Percentiles rank a stretch among this genome's conserved stretches.
These are phyloP conservation scores for Cassiopea andromeda DNA, from an alignment of 30 jellyfish, hydroid and myxozoan species.

Conservation along the genomic window DNA sequence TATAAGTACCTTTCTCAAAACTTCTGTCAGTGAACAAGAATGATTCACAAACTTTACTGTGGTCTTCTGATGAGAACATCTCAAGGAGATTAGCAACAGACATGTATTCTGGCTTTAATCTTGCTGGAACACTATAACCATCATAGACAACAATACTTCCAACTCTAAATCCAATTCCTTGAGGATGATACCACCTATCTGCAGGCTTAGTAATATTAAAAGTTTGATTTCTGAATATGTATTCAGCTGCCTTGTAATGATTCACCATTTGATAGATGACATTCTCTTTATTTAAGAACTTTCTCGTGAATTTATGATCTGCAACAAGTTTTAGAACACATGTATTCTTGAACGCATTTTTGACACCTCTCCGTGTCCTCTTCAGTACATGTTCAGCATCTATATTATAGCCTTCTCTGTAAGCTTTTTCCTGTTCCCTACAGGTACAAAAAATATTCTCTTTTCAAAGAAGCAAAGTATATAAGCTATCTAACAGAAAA, in stretches of 20 bases:
- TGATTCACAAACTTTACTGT: conserved; percentile 88
- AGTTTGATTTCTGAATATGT: conserved; percentile 93
- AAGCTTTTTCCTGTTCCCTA: conserved; percentile 64
- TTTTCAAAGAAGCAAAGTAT: background rate
- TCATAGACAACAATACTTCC: conserved; percentile 74
- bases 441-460: background rate
- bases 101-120: conserved; percentile 71
- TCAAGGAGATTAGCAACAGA: conserved; percentile 77
- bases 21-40: conserved; percentile 93
- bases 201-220: conserved; percentile 82
- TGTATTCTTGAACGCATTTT: conserved; percentile 76
- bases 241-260: conserved; percentile 96
- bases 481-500: too few relatives aligned
- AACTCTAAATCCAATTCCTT: conserved; percentile 93
- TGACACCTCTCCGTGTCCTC: conserved; percentile 84
- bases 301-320: conserved; percentile 83
- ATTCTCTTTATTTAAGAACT: conserved; percentile 79
- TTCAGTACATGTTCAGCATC: conserved; percentile 61
- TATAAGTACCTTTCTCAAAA: conserved; percentile 86
- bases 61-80: conserved; percentile 82
- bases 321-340: conserved; percentile 92
- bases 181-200: conserved; percentile 83
- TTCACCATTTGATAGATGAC: conserved; percentile 91
- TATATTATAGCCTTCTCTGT: conserved; percentile 54
- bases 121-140: conserved; percentile 81